These are phyloP conservation scores for Gymnogyps californianus DNA, from an alignment of 2,113 vertebrate species.

Conservation along the genomic window DNA sequence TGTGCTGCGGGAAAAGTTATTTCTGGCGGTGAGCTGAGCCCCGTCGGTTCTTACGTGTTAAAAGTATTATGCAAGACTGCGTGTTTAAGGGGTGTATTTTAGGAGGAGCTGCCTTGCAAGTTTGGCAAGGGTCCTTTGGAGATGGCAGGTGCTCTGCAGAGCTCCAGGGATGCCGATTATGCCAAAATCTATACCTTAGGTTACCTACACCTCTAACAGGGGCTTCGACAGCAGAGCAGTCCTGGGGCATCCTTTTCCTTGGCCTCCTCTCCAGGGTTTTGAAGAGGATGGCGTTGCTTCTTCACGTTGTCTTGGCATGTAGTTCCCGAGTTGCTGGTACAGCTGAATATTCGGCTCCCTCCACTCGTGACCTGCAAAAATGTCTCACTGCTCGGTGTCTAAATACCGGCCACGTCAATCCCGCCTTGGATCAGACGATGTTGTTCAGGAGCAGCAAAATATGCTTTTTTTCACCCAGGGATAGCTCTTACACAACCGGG, in stretches of 20 bases:
- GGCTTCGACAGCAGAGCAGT: background rate
- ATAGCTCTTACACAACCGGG: background rate
- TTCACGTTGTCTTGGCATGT: background rate
- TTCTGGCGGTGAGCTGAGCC: background rate
- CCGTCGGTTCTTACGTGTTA: background rate
- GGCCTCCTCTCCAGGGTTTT: background rate
- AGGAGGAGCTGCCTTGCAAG: background rate
- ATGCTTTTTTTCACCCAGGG: background rate
- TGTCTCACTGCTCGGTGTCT: accelerated
- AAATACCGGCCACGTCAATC: accelerated
- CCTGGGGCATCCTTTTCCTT: background rate
- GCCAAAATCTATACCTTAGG: background rate
- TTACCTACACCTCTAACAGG: background rate
- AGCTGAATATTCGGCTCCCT: background rate
- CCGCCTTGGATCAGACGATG: background rate
- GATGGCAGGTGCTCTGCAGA: background rate
- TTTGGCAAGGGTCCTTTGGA: background rate
- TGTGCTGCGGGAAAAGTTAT: background rate
- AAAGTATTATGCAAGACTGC: background rate
- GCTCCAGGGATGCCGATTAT: background rate
- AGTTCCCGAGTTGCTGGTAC: background rate
- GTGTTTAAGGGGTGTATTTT: background rate
- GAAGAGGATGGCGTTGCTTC: background rate
- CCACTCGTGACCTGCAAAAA: background rate
- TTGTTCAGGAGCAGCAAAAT: background rate